phyloP scores from a whole-genome alignment of 2,888 invertebrate species.

The Calameuta pallipes region DNA sequence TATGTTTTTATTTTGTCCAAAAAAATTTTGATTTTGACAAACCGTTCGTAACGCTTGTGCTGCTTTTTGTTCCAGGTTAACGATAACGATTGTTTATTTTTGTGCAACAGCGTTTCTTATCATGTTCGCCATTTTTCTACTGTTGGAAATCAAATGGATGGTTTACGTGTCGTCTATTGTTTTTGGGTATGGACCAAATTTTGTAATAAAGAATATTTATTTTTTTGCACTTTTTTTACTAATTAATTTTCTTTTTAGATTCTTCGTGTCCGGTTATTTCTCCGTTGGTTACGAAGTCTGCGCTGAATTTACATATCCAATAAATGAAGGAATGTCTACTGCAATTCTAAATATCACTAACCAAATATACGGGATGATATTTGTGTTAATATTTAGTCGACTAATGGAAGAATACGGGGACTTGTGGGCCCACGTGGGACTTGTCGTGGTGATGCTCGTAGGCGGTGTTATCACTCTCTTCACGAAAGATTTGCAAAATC shows the following conservation, averaged over 20 bases:
- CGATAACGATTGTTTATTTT: constrained; percentile 16
- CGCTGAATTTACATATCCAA: constrained; percentile 76
- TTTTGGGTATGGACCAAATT: constrained; percentile 13
- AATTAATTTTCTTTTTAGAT: constrained; percentile 62
- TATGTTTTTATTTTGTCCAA: constrained; percentile 49
- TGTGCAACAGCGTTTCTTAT: constrained; percentile 5
- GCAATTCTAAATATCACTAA: constrained; percentile 72
- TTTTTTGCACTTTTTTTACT: not conserved
- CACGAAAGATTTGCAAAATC: constrained; percentile 20
- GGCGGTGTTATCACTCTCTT: constrained; percentile 23
- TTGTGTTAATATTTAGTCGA: constrained; percentile 40
- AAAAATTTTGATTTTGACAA: not conserved
- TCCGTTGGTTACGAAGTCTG: constrained; percentile 79
- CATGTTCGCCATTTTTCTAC: constrained; percentile 9
- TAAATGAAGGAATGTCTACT: constrained; percentile 75
- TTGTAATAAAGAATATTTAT: not conserved
- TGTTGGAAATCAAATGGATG: constrained; percentile 19
- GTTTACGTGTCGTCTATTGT: constrained; percentile 17
- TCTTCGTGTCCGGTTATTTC: constrained; percentile 80
- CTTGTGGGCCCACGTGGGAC: constrained; percentile 42
- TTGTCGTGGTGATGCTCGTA: constrained; percentile 30
- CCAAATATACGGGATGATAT: constrained; percentile 37
- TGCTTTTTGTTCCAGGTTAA: constrained; percentile 3
- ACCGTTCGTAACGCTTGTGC: too few relatives aligned
- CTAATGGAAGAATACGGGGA: constrained; percentile 37